These are phyloP conservation scores for Cavia aperea DNA, from an alignment of 2,113 vertebrate genomes.

Conservation along the genomic window DNA sequence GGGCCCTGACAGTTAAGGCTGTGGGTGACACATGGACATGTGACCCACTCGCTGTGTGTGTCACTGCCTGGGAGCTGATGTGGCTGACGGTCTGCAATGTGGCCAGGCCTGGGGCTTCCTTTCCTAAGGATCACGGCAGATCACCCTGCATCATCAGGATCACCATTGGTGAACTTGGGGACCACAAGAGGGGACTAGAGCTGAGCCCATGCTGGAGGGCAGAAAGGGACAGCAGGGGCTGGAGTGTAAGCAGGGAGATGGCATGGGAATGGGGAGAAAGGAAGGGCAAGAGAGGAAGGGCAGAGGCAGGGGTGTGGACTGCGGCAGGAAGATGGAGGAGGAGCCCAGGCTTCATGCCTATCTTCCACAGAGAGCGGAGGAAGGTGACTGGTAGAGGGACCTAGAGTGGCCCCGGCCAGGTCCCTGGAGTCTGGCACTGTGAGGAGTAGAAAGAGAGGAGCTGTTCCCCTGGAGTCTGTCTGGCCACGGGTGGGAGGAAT, in stretches of 20 bases:
- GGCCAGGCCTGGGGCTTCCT: no score
- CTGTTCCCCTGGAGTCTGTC: not conserved
- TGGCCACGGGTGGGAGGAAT: no score
- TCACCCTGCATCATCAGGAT: no score
- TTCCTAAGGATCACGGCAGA: not conserved
- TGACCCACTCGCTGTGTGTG: no score
- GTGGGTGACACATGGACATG: not conserved
- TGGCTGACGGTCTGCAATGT: not conserved
- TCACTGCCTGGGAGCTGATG: not conserved
- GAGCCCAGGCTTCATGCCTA: not conserved
- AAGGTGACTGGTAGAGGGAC: not conserved
- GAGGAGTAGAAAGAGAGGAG: fast-evolving
- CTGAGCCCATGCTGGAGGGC: not conserved
- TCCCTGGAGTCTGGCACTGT: fast-evolving
- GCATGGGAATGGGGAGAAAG: no score
- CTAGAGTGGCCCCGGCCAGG: not conserved
- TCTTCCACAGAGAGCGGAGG: not conserved
- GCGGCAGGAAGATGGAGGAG: no score
- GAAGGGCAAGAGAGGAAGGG: not conserved
- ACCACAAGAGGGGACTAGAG: not conserved
- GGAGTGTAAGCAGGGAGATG: no score
- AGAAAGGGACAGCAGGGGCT: no score
- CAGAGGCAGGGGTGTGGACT: not conserved
- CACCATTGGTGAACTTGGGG: no score
- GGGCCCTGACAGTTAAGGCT: not conserved